Percentiles rank a stretch among this genome's conserved stretches.
These are phyloP conservation scores for Brachyptera risi DNA, from an alignment of 2,888 invertebrate species.

Conservation along the genomic window DNA sequence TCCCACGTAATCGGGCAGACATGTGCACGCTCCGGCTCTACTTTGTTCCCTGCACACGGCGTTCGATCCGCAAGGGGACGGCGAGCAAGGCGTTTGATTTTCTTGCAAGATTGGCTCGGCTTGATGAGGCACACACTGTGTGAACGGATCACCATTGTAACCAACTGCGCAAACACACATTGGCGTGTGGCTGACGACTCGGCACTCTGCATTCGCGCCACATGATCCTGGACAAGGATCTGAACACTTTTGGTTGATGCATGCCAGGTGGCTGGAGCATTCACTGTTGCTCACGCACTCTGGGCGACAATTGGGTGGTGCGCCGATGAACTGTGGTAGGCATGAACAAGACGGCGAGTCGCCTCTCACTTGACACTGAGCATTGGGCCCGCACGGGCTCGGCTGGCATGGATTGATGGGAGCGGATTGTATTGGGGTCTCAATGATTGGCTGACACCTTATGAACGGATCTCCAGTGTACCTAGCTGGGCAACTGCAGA, in stretches of 20 bases:
- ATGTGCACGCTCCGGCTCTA: conserved; percentile 60
- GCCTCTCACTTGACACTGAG: conserved; percentile 57
- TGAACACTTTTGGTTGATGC: conserved; percentile 66
- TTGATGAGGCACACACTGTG: conserved; percentile 50
- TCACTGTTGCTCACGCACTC: conserved; percentile 71
- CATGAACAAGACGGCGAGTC: conserved; percentile 67
- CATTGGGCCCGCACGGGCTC: conserved; percentile 63
- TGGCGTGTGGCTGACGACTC: conserved; percentile 70
- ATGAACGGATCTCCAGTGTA: conserved; percentile 61
- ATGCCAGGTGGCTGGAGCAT: conserved; percentile 63
- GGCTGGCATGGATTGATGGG: conserved; percentile 64
- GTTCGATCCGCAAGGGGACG: conserved; percentile 37
- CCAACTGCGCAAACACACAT: conserved; percentile 70
- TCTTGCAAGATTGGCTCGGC: conserved; percentile 27
- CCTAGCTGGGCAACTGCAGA: conserved; percentile 71
- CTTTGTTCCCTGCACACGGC: conserved; percentile 39
- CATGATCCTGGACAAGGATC: conserved; percentile 67
- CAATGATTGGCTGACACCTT: background rate
- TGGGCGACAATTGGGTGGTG: conserved; percentile 67
- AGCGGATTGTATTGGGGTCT: background rate
- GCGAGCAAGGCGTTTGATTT: conserved; percentile 30
- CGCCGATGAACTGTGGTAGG: conserved; percentile 59
- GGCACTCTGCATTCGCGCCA: conserved; percentile 65
- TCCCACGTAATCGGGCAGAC: conserved; percentile 42
- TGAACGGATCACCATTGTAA: conserved; percentile 72